Evolutionary conservation across 37 sponge, comb jelly and placozoan species (phyloP).

Genomic region (Halisarca cf. caerulea): DNA sequence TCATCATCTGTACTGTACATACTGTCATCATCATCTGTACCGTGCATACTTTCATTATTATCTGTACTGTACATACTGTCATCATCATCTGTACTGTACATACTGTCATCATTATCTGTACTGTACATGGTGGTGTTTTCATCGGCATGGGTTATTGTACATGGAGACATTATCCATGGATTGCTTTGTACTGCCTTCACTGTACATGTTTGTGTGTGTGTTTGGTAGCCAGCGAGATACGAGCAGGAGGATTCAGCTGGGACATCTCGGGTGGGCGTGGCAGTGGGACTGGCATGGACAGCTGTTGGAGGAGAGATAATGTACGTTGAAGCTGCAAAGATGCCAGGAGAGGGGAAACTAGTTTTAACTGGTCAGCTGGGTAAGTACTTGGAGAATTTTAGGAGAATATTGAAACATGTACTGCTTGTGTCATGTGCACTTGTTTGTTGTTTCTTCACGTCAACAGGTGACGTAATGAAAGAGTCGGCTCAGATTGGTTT

Average conservation of each 20-base stretch:
- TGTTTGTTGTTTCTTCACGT: too few species aligned
- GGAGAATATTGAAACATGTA: background rate
- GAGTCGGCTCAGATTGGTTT: slow-evolving; percentile 88
- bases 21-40: too few species aligned
- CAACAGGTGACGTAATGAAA: slow-evolving; percentile 81
- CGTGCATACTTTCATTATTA: too few species aligned
- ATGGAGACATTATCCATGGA: too few species aligned
- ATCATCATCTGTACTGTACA: too few species aligned
- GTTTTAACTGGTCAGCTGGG: slow-evolving; percentile 86
- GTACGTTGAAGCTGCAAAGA: slow-evolving; percentile 84
- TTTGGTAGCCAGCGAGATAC: slow-evolving; percentile 54
- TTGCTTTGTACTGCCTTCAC: too few species aligned
- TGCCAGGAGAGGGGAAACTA: slow-evolving; percentile 85
- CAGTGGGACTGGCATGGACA: slow-evolving; percentile 91
- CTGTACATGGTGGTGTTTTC: too few species aligned
- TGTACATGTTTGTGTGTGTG: too few species aligned
- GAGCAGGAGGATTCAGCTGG: slow-evolving; percentile 70
- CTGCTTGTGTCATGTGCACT: background rate
- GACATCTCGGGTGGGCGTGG: slow-evolving; percentile 74
- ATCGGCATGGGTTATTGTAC: too few species aligned
- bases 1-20: too few species aligned
- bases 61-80: too few species aligned
- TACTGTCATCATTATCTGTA: too few species aligned
- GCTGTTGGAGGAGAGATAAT: slow-evolving; percentile 85
- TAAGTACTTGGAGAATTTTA: background rate